Base-by-base conservation (phyloP, 2,113 vertebrate species). In the Tyrannus savana region DNA sequence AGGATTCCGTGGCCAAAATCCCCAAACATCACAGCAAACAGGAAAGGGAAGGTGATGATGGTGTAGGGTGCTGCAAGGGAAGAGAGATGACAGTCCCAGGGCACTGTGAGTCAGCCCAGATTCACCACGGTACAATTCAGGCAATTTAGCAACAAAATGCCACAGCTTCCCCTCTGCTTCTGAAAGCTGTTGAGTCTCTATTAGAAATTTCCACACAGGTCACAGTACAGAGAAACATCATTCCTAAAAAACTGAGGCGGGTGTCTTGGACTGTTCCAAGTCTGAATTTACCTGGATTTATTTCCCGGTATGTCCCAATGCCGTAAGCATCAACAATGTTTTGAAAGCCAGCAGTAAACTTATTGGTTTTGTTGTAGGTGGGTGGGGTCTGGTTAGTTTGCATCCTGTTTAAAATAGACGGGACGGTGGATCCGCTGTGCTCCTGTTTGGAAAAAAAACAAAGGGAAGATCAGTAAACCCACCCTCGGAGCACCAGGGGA, bases 11-110 rank as follows among this genome's bases (percentile, higher is more conserved):
- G 99, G 87, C 99, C 99, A 89, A 99, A 97, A 95, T 99, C 99
- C 8, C 99, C 99, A 91, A 99, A 99, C 99, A 99, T 99, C 93
- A 99, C 99, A 52, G 99, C 99, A 83, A 99, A 99, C 9, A 99
- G 98, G 97, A 99, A 99, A 1, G 99, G 99, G 97, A 99, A 99
- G 73, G 99, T 99, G 95, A 99, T 99, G 95, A 99, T 99, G 24
- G 99, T 99, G 64, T 99, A 99, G 2, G 99, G 99, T 23, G 99
- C 99, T 99, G 96, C 19, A 95, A 95, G 94, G 82, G 62, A 86
- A 79, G 37, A 79, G 37, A 60, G 24, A 87, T 2, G 37, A 53
- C 44, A 23, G 14, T 62, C 46, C 33, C 17, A 24, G 23, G 3
- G 46, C n/a, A 4, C 35, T 7, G 10, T 27, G 28, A 22, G 15